Conservation (phyloP, 2,888 invertebrate species). For the Protodeltote pygarga region DNA sequence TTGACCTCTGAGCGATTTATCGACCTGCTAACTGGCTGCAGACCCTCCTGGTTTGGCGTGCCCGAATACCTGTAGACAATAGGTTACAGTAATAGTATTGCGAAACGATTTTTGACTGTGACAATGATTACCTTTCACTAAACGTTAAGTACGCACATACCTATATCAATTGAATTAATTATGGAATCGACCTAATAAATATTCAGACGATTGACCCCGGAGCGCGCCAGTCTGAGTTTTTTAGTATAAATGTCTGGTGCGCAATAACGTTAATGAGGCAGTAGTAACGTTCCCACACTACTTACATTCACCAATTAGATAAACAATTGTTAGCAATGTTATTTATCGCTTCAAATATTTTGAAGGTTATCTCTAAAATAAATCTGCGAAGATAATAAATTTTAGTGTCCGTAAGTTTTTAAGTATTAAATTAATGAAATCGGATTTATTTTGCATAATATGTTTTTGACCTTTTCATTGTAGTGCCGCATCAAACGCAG, state of each 20-base stretch:
- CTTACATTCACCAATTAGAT: not conserved
- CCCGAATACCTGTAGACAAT: constrained; percentile 51
- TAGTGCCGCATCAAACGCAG: no score
- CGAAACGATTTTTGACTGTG: constrained; percentile 16
- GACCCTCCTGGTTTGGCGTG: constrained; percentile 52
- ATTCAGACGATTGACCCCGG: constrained; percentile 68
- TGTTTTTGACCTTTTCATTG: no score
- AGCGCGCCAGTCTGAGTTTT: constrained; percentile 52
- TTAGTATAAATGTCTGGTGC: constrained; percentile 56
- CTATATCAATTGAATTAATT: constrained; percentile 65
- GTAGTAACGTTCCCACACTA: constrained; percentile 8
- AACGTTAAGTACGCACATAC: constrained; percentile 52
- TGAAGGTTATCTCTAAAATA: no score
- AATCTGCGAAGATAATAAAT: no score
- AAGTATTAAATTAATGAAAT: no score
- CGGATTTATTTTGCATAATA: no score
- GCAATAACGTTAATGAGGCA: constrained; percentile 48
- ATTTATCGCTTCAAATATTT: no score
- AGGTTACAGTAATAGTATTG: constrained; percentile 13
- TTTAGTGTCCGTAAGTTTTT: no score
- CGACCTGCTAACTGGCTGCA: constrained; percentile 62
- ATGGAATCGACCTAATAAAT: constrained; percentile 68
- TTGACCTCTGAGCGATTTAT: constrained; percentile 56
- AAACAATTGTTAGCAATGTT: constrained; percentile 7
- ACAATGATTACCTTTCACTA: constrained; percentile 23